Base-by-base conservation (phyloP, 1,140 invertebrate genomes). In the Phortica variegata region DNA sequence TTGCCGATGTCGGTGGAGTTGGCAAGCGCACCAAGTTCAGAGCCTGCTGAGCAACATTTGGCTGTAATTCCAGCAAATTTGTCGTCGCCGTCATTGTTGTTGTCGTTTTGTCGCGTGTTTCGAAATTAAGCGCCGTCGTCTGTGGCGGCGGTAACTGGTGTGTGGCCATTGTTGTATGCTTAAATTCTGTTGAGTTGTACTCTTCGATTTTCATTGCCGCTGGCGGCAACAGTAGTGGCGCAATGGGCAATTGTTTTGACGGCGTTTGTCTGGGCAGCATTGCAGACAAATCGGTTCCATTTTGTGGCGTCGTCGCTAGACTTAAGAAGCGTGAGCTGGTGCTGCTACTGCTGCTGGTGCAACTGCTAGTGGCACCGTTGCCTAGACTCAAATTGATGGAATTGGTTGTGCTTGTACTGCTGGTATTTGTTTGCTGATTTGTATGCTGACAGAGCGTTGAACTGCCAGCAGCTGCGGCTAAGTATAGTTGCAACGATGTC, bases 401-500 rank as follows among this genome's bases (percentile, higher is more conserved):
- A 40, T 56, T 70, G 18, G 58, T 73, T 13, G 65, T 73, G 7
- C 60, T 72, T 17, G 61, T 73, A 42, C 55, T 73, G 49, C 56
- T 73, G 37, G 53, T 71, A 13, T 49, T 58, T 37, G 52, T 57
- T 31, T 61, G 56, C 12, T 73, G 61, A 49, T 68, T 72, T 38
- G 61, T 65, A 41, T 73, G 70, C 58, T 71, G 65, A 49, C 61
- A 71, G 36, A 69, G 20, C 10, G 62, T 65, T 13, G 68, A 66
- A 37, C 58, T 63, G 34, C 78, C 78, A 56, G 77, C 77, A 26
- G 77, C 77, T 37, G 77, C 77, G 1, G 78, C 74, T 44, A 80
- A 49, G 15, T 84, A 86, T 2, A 83, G 80, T 15, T 81, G 83
- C 49, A 70, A 38, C 18, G 65, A 49, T 77, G 77, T 54, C 53